Conservation (phyloP, 2,113 vertebrate species). For the Burhinus bistriatus region DNA sequence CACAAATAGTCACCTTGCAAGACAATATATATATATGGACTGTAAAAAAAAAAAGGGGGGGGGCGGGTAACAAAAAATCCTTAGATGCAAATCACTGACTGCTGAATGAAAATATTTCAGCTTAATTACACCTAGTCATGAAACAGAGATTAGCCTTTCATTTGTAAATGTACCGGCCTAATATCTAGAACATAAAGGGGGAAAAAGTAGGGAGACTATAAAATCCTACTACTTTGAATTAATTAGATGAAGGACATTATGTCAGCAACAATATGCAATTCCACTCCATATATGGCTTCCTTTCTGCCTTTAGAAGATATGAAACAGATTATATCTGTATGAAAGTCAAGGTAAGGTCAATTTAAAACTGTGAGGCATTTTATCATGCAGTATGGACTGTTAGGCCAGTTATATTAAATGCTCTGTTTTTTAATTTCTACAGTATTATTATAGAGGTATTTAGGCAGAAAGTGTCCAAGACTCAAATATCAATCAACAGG, state of each 20-base stretch:
- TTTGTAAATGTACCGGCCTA: slow-evolving; percentile 4
- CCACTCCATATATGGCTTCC: not conserved
- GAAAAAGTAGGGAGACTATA: not conserved
- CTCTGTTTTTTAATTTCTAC: not conserved
- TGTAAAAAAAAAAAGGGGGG: not conserved
- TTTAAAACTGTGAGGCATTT: not conserved
- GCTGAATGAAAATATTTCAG: not conserved
- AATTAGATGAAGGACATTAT: slow-evolving; percentile 17
- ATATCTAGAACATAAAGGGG: not conserved
- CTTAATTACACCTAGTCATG: not conserved
- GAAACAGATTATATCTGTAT: slow-evolving; percentile 16
- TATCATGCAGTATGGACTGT: not conserved
- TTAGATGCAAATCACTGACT: not conserved
- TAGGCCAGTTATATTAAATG: not conserved
- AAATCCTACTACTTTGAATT: slow-evolving; percentile 12
- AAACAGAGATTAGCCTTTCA: not conserved
- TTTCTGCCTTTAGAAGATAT: slow-evolving; percentile 3
- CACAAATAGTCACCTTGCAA: not conserved
- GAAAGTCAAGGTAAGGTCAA: slow-evolving; percentile 51
- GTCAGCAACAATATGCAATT: not conserved
- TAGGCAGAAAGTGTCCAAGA: not conserved
- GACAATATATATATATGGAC: not conserved
- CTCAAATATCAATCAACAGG: not conserved
- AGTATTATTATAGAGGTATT: not conserved
- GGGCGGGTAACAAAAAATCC: not conserved